Evolutionary conservation across 2,797 vertebrate species (phyloP).

Genomic region (Sebastes miniatus): DNA sequence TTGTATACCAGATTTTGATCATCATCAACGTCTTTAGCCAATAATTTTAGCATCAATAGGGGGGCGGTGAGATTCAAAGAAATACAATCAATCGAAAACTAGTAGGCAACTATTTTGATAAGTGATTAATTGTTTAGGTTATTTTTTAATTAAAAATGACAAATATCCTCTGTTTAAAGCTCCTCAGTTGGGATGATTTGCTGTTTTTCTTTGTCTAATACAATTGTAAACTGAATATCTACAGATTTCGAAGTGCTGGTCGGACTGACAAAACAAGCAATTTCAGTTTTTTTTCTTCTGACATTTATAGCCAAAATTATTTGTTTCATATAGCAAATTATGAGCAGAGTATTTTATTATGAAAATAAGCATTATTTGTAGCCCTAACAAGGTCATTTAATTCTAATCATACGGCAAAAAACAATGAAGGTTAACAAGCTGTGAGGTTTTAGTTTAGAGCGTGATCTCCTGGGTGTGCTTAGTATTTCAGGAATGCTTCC

Average conservation of each 20-base stretch:
- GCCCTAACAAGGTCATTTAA: not conserved
- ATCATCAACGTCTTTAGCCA: not conserved
- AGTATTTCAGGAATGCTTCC: conserved; percentile 45
- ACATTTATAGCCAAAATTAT: not conserved
- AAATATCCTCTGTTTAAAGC: not conserved
- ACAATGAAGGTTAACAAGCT: not conserved
- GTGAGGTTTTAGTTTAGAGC: not conserved
- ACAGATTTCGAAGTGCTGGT: not conserved
- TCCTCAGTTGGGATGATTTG: not conserved
- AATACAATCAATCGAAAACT: not conserved
- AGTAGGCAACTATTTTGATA: not conserved
- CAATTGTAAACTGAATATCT: not conserved
- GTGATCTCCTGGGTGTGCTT: conserved; percentile 10
- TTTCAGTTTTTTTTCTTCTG: not conserved
- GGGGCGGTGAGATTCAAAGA: not conserved
- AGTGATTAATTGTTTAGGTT: not conserved
- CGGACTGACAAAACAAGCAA: not conserved
- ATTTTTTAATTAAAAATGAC: not conserved
- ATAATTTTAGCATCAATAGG: not conserved
- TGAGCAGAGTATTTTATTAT: not conserved
- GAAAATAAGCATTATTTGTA: not conserved
- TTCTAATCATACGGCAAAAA: not conserved
- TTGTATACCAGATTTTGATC: conserved; percentile 2
- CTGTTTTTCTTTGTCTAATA: not conserved
- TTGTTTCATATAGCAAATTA: not conserved